Base-by-base conservation (phyloP, 2,888 invertebrate genomes). In the Acleris sparsana region DNA sequence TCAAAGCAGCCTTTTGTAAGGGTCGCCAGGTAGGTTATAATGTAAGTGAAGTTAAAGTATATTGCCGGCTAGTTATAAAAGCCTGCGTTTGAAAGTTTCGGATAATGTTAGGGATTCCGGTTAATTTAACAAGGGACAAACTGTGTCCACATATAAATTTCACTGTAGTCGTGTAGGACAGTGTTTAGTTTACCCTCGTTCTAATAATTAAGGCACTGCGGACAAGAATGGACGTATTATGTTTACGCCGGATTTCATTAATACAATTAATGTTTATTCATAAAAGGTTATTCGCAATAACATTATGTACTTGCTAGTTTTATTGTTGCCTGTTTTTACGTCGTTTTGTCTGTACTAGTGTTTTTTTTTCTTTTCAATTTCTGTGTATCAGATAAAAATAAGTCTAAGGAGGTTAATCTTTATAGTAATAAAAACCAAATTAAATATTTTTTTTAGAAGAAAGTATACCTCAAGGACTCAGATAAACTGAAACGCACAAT, bases 41-140 rank as follows among this genome's bases (percentile, higher is more conserved):
- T 29, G 16, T n/a, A 43, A 56, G 25, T 29, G 29, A 33, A 53
- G 55, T 25, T 56, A 39, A 46, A 61, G 53, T 52, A 22, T 55
- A 44, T 63, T 22, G 43, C 25, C 6, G 29, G 51, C 66, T 66
- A 69, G 69, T 70, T 71, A 67, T 69, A 74, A 74, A 75, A 73
- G 77, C 70, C 67, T 75, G 59, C 43, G 59, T 72, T 72, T 73
- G 70, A 77, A 74, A 80, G 75, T 72, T 74, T 71, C 56, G 63
- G 71, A 77, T 74, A 71, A 73, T 69, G 71, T 74, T 68, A 73
- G 70, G 71, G 74, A 71, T 62, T 71, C 62, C 69, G 59, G 73
- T 70, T 76, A 75, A 80, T 80, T 78, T 75, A 75, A 76, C 75
- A 75, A 73, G 74, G 72, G 72, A 73, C 75, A 79, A 80, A 80